phyloP scores from a whole-genome alignment of 1,140 invertebrate genomes.

The Drosophila trapezifrons region DNA sequence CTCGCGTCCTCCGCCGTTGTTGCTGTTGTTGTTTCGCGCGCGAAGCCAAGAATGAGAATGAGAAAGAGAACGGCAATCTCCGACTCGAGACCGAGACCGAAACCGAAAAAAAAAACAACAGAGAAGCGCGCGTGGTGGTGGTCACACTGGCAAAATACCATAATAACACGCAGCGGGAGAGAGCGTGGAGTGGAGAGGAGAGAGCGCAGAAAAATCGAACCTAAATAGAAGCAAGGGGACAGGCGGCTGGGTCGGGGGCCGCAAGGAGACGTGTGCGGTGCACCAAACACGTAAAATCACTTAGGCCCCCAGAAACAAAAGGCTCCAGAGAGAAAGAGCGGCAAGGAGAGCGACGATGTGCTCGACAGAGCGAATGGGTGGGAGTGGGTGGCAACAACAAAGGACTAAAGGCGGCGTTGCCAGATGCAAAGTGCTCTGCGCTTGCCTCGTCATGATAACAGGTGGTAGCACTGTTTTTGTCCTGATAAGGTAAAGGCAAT shows the following conservation, averaged over 20 bases:
- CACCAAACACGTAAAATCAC: slow-evolving; percentile 84
- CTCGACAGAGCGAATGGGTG: slow-evolving; percentile 9
- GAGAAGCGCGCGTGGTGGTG: slow-evolving; percentile 47
- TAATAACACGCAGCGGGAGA: slow-evolving; percentile 45
- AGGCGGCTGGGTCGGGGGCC: slow-evolving; percentile 9
- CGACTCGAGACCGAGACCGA: slow-evolving; percentile 61
- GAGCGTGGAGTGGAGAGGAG: slow-evolving; percentile 33
- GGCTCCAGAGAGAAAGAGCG: slow-evolving; percentile 24
- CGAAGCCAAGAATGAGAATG: slow-evolving; percentile 77
- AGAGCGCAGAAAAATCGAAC: slow-evolving; percentile 59
- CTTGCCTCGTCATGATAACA: slow-evolving; percentile 35
- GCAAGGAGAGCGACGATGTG: slow-evolving; percentile 7
- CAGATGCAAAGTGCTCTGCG: slow-evolving; percentile 34
- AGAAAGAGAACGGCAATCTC: slow-evolving; percentile 66
- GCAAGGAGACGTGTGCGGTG: slow-evolving; percentile 69
- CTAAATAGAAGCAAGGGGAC: slow-evolving; percentile 27
- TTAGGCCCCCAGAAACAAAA: slow-evolving; percentile 65
- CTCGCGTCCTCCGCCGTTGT: slow-evolving; percentile 47
- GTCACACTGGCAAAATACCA: slow-evolving; percentile 56
- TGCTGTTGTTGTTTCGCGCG: slow-evolving; percentile 71
- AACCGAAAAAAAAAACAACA: slow-evolving; percentile 71
- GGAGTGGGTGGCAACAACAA: slow-evolving; percentile 17
- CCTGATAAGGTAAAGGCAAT: slow-evolving; percentile 7
- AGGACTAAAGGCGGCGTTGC: slow-evolving; percentile 41
- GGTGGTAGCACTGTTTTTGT: slow-evolving; percentile 49